A percentile compares a stretch with the other conserved stretches of the same genome.
These are phyloP conservation scores for Pterostichus niger DNA, from an alignment of 2,888 invertebrate genomes.

Conservation along the genomic window DNA sequence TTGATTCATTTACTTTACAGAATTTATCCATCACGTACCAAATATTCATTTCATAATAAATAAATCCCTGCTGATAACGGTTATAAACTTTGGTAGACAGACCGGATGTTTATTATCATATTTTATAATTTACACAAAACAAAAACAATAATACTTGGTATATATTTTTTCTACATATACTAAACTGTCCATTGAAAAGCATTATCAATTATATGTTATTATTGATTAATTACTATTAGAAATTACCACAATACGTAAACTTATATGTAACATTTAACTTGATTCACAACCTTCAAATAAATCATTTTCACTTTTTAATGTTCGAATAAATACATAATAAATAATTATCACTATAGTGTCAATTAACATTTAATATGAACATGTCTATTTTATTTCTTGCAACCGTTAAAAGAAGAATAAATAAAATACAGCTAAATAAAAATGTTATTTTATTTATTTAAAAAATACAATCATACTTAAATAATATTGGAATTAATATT, in stretches of 20 bases:
- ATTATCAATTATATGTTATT: no score
- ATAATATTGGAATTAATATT: conserved; percentile 83
- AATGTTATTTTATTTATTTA: background rate
- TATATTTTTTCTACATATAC: no score
- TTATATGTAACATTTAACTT: background rate
- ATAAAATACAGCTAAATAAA: conserved; percentile 15
- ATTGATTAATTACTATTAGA: no score
- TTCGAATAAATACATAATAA: background rate
- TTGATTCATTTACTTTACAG: background rate
- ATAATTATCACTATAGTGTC: background rate
- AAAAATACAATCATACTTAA: conserved; percentile 12
- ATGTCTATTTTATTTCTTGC: background rate
- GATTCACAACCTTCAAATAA: conserved; percentile 15
- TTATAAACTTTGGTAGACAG: no score
- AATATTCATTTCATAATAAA: background rate
- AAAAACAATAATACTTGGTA: no score
- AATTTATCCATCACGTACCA: background rate
- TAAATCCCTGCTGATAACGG: no score
- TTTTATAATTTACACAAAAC: no score
- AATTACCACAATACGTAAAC: background rate
- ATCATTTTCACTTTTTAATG: background rate
- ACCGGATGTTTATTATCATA: no score
- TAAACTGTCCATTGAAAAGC: no score
- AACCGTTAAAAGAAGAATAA: background rate
- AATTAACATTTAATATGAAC: conserved; percentile 1